phyloP scores from a whole-genome alignment of 2,888 invertebrate species.

The Acanthococcus lagerstroemiae region DNA sequence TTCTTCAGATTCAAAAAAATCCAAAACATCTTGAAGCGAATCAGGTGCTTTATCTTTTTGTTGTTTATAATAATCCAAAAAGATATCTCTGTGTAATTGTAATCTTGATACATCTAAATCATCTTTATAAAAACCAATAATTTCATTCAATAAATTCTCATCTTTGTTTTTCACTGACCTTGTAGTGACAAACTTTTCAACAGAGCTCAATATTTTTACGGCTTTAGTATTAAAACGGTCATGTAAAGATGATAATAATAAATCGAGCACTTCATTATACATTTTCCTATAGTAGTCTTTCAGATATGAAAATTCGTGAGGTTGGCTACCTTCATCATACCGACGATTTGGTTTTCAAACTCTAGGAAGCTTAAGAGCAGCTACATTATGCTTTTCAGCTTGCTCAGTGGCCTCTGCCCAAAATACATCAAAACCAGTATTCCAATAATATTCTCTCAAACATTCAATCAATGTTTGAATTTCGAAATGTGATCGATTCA shows the following conservation, averaged over 20 bases:
- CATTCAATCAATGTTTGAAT: neutral
- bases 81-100: slow-evolving; percentile 9
- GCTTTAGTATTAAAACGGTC: neutral
- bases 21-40: slow-evolving; percentile 1
- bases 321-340: neutral
- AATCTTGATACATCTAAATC: neutral
- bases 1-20: neutral
- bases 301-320: slow-evolving; percentile 1
- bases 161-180: neutral
- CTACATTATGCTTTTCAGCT: too few relatives aligned
- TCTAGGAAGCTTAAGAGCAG: neutral
- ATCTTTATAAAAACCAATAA: neutral
- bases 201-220: neutral
- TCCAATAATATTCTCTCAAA: neutral
- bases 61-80: slow-evolving; percentile 1
- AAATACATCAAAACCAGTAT: slow-evolving; percentile 5
- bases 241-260: slow-evolving; percentile 4
- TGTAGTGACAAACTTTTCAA: slow-evolving; percentile 5
- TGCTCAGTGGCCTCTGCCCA: neutral
- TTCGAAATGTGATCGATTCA: neutral
- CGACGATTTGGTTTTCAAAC: neutral
- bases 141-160: slow-evolving; percentile 9
- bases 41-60: neutral
- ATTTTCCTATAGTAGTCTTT: slow-evolving; percentile 11
- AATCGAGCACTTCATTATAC: neutral